These are phyloP conservation scores for Pimephales promelas DNA, from an alignment of 2,113 vertebrate genomes.

Conservation along the genomic window DNA sequence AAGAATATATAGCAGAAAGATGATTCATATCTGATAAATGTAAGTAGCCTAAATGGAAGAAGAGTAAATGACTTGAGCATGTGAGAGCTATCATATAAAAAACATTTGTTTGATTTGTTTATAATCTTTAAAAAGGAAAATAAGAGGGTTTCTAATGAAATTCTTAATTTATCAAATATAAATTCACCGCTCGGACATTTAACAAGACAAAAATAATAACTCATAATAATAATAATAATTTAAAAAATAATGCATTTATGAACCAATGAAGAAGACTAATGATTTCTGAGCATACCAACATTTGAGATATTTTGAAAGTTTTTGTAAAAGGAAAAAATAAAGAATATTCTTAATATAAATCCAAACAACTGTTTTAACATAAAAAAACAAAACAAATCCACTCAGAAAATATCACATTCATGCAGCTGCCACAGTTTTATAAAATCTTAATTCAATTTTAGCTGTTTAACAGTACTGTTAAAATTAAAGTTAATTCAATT, in stretches of 20 bases:
- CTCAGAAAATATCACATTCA: not conserved
- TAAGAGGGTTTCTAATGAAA: not conserved
- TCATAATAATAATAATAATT: not conserved
- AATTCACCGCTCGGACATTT: not conserved
- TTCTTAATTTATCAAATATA: not conserved
- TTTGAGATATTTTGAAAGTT: not conserved
- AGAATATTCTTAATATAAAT: too few relatives aligned
- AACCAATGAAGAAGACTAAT: not conserved
- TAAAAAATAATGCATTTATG: not conserved
- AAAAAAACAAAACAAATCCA: not conserved
- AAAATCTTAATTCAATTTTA: not conserved
- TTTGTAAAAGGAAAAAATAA: not conserved
- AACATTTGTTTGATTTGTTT: not conserved
- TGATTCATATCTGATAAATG: not conserved
- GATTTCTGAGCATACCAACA: not conserved
- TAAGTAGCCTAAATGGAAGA: not conserved
- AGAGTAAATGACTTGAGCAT: not conserved
- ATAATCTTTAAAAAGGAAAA: not conserved
- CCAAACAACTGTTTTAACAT: not conserved
- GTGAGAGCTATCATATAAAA: not conserved
- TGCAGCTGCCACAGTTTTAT: not conserved
- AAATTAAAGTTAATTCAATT: too few relatives aligned
- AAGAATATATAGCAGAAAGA: not conserved
- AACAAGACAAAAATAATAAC: not conserved
- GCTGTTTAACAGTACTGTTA: too few relatives aligned